Evolutionary conservation across 2,888 invertebrate species (phyloP).

Genomic region (Polydrusus cervinus): DNA sequence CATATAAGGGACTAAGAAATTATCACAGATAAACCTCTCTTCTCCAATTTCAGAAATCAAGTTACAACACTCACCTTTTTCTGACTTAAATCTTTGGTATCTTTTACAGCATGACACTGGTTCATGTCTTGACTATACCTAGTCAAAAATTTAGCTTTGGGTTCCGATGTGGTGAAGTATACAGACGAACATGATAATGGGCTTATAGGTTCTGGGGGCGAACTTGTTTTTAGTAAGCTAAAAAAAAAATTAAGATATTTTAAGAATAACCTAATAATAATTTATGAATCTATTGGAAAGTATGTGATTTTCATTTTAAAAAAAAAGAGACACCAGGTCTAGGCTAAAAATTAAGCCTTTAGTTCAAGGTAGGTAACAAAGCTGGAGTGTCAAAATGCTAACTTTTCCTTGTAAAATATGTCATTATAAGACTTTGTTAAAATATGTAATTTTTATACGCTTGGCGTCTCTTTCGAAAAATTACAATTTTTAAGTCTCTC

Average conservation of each 20-base stretch:
- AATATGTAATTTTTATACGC: too few relatives aligned
- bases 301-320: background rate
- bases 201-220: constrained; percentile 69
- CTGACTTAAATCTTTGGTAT: constrained; percentile 75
- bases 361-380: too few relatives aligned
- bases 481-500: too few relatives aligned
- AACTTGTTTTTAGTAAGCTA: constrained; percentile 58
- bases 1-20: too few relatives aligned
- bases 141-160: constrained; percentile 78
- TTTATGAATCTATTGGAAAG: background rate
- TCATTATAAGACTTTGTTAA: too few relatives aligned
- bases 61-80: constrained; percentile 72
- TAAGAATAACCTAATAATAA: background rate
- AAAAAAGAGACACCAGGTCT: constrained; percentile 12
- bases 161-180: constrained; percentile 80
- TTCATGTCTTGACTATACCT: constrained; percentile 75
- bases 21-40: too few relatives aligned
- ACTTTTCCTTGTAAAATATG: too few relatives aligned
- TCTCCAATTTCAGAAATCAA: background rate
- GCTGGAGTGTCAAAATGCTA: too few relatives aligned
- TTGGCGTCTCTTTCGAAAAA: too few relatives aligned
- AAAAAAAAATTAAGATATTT: constrained; percentile 47
- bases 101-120: constrained; percentile 69
- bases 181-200: constrained; percentile 77
- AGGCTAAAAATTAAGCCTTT: too few relatives aligned